A percentile compares a stretch with the other conserved stretches of the same genome.
Evolutionary conservation across 2,113 vertebrate genomes (phyloP).

Genomic region (Ceuthmochares aereus): DNA sequence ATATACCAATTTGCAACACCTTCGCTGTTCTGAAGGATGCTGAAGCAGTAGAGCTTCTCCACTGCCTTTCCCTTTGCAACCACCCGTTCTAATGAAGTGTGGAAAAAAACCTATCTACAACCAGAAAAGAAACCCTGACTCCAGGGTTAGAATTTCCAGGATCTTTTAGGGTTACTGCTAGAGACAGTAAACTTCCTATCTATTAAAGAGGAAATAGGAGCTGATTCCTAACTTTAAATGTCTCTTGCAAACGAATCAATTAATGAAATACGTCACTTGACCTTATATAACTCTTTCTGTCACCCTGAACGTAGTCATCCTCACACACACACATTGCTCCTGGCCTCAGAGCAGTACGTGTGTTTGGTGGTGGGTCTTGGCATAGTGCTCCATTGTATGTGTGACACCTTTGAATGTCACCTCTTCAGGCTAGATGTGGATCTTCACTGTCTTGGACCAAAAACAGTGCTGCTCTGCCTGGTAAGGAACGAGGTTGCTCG

Average conservation of each 20-base stretch:
- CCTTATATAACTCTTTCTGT: background rate
- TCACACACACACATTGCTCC: rapidly evolving
- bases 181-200: background rate
- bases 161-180: background rate
- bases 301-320: background rate
- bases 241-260: background rate
- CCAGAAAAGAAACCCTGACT: background rate
- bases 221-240: background rate
- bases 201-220: background rate
- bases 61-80: background rate
- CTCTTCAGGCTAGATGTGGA: background rate
- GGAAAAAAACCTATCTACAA: background rate
- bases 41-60: background rate
- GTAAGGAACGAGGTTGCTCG: rapidly evolving
- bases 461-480: background rate
- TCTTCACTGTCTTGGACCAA: background rate
- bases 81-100: background rate
- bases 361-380: background rate
- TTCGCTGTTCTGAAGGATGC: constrained; percentile 40
- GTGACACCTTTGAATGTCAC: rapidly evolving
- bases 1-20: constrained; percentile 23
- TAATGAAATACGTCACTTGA: background rate
- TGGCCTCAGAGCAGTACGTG: background rate
- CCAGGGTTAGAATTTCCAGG: background rate
- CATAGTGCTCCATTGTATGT: background rate